A percentile compares a stretch with the other conserved stretches of the same genome.
Evolutionary conservation across 2,888 invertebrate species (phyloP).

Genomic region (Arrhopalites spinosus): DNA sequence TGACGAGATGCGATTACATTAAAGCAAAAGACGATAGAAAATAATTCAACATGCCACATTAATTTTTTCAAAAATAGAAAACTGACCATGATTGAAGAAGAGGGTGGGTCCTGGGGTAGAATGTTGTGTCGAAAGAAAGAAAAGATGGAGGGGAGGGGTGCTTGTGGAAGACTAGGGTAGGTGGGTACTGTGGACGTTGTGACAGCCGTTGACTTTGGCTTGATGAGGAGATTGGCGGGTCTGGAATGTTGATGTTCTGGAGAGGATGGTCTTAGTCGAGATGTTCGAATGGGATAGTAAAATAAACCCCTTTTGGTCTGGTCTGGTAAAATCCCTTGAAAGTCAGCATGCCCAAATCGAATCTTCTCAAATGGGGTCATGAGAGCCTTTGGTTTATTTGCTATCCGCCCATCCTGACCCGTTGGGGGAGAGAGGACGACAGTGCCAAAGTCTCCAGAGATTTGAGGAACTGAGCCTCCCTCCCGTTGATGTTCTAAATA

Average conservation of each 20-base stretch:
- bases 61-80: background rate
- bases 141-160: constrained; percentile 33
- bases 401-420: constrained; percentile 54
- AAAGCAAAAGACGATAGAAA: too few relatives aligned
- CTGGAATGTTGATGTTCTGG: background rate
- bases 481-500: background rate
- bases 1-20: too few relatives aligned
- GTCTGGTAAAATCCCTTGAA: constrained; percentile 4
- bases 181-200: background rate
- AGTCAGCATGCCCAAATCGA: constrained; percentile 55
- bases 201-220: background rate
- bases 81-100: constrained; percentile 26
- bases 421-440: constrained; percentile 53
- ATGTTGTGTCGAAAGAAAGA: constrained; percentile 37
- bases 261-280: constrained; percentile 13
- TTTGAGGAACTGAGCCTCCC: background rate
- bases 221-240: too few relatives aligned
- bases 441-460: constrained; percentile 54
- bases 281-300: constrained; percentile 35
- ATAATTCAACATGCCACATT: too few relatives aligned
- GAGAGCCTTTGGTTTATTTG: constrained; percentile 54
- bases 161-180: constrained; percentile 24
- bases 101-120: constrained; percentile 29
- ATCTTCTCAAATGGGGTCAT: constrained; percentile 57
- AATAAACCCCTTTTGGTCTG: constrained; percentile 26